A percentile compares a stretch with the other conserved stretches of the same genome.
phyloP scores from a whole-genome alignment of 1,140 invertebrate genomes.

The Lanistes nyassanus region DNA sequence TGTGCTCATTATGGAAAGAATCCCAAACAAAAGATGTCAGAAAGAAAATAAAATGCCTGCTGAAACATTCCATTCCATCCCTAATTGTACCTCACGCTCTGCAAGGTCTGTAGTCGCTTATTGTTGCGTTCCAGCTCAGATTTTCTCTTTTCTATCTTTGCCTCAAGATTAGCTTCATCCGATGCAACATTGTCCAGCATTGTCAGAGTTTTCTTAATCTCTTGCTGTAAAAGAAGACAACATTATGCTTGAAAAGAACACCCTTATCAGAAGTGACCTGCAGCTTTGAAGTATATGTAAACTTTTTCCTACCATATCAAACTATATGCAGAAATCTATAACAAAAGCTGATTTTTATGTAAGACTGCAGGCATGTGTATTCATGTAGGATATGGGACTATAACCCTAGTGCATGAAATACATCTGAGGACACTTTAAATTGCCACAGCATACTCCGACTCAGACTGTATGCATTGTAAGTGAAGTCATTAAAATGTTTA shows the following conservation, averaged over 20 bases:
- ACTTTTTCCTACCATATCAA: neutral
- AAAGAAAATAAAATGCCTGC: neutral
- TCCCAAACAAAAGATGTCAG: too few species aligned
- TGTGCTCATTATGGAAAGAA: too few species aligned
- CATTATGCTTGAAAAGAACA: neutral
- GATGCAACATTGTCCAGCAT: constrained; percentile 86
- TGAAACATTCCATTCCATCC: too few species aligned
- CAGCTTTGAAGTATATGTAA: too few species aligned
- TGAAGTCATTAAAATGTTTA: too few species aligned
- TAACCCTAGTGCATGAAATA: too few species aligned
- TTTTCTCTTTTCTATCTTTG: constrained; percentile 90
- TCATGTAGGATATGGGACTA: too few species aligned
- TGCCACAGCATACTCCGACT: too few species aligned
- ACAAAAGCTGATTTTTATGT: neutral
- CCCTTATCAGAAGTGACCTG: neutral
- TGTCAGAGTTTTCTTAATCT: constrained; percentile 78
- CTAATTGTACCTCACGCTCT: constrained; percentile 83
- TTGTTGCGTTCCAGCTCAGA: constrained; percentile 91
- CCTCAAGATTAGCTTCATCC: constrained; percentile 86
- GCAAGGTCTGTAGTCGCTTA: constrained; percentile 87
- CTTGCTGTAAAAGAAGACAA: constrained; percentile 64
- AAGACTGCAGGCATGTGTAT: neutral
- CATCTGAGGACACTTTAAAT: too few species aligned
- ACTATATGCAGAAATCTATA: neutral
- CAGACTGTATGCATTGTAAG: too few species aligned